Evolutionary conservation across 2,888 invertebrate genomes (phyloP).

Genomic region (Apeira syringaria): DNA sequence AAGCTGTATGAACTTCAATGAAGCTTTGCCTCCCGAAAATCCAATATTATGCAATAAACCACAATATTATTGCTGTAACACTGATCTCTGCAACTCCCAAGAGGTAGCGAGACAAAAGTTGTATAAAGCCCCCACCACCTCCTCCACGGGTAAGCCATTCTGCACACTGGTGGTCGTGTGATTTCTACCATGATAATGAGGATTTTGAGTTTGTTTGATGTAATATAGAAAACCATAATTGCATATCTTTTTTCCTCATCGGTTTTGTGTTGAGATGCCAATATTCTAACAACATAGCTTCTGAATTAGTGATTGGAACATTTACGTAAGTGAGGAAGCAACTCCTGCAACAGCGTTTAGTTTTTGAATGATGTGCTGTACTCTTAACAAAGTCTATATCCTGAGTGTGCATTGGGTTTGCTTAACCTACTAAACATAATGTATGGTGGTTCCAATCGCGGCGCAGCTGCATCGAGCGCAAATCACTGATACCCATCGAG

Average conservation of each 20-base stretch:
- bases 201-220: constrained; percentile 77
- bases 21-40: constrained; percentile 82
- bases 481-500: constrained; percentile 89
- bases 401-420: constrained; percentile 81
- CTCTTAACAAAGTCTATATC: constrained; percentile 73
- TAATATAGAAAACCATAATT: constrained; percentile 72
- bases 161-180: constrained; percentile 64
- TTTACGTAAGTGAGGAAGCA: constrained; percentile 71
- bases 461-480: constrained; percentile 90
- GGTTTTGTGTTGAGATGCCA: constrained; percentile 80
- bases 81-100: constrained; percentile 73
- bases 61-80: constrained; percentile 72
- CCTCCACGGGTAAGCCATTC: constrained; percentile 67
- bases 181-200: constrained; percentile 62
- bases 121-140: constrained; percentile 54
- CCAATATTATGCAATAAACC: constrained; percentile 67
- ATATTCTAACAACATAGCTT: constrained; percentile 77
- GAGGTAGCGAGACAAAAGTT: constrained; percentile 60
- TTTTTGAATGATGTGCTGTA: constrained; percentile 77
- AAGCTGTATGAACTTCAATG: constrained; percentile 80
- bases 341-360: constrained; percentile 48
- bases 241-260: constrained; percentile 66
- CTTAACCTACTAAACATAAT: constrained; percentile 84
- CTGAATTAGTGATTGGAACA: constrained; percentile 75
- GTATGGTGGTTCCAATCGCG: constrained; percentile 80